A percentile compares a stretch with the other conserved stretches of the same genome.
phyloP scores from a whole-genome alignment of 1,140 invertebrate genomes.

The Eulimnadia texana region DNA sequence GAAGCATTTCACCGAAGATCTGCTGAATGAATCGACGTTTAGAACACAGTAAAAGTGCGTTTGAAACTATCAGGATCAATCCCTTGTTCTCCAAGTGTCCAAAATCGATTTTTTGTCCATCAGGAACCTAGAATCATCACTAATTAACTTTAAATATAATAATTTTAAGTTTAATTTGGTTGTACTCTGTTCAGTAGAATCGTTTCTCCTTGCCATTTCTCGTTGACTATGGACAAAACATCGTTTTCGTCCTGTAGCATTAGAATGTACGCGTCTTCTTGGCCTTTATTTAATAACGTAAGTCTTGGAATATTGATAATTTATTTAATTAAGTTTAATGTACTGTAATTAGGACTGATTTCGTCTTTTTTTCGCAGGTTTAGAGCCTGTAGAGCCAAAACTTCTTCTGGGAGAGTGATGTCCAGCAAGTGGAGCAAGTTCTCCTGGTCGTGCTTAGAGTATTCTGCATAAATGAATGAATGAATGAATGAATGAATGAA shows the following conservation, averaged over 20 bases:
- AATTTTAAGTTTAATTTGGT: neutral
- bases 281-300: too few relatives aligned
- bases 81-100: conserved; percentile 33
- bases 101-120: conserved; percentile 18
- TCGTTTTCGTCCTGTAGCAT: too few relatives aligned
- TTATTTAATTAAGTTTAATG: too few relatives aligned
- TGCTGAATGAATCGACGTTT: conserved; percentile 29
- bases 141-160: neutral
- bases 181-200: neutral
- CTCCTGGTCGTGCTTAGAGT: conserved; percentile 19
- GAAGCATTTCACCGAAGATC: conserved; percentile 29
- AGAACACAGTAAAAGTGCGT: conserved; percentile 27
- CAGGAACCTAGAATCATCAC: neutral
- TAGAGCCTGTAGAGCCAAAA: neutral
- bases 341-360: too few relatives aligned
- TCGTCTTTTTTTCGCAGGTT: too few relatives aligned
- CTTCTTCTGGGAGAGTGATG: neutral
- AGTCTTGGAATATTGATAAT: too few relatives aligned
- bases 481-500: too few relatives aligned
- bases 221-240: too few relatives aligned
- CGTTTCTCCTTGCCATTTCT: neutral
- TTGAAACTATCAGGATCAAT: conserved; percentile 32
- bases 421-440: conserved; percentile 23
- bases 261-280: too few relatives aligned
- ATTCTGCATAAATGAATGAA: neutral